Percentiles rank a stretch among this genome's conserved stretches.
These are phyloP conservation scores for Dryobota labecula DNA, from an alignment of 2,888 invertebrate species.

Conservation along the genomic window DNA sequence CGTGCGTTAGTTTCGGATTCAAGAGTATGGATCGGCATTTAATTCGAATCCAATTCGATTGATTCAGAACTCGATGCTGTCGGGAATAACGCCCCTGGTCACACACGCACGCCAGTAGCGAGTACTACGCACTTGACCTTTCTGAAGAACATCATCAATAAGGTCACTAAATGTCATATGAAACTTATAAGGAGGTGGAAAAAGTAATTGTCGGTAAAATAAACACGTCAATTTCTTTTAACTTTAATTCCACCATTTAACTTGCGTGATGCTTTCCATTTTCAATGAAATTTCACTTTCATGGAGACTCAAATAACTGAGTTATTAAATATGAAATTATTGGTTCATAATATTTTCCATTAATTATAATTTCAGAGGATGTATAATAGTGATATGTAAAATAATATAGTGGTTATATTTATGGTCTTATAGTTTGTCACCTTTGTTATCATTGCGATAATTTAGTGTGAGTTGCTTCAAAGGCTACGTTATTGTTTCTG, in stretches of 20 bases:
- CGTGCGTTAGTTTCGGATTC: no score
- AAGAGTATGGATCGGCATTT: no score
- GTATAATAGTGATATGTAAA: no score
- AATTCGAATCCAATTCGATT: no score
- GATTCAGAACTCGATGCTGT: no score
- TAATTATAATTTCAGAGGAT: background rate
- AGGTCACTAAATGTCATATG: background rate
- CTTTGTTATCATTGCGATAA: background rate
- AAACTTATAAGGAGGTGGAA: background rate
- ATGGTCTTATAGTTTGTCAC: background rate
- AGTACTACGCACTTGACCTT: background rate
- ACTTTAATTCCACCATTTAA: background rate
- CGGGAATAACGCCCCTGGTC: no score
- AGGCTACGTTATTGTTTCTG: background rate
- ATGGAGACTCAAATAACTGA: conserved; percentile 5
- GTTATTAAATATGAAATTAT: conserved; percentile 9
- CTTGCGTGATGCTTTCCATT: background rate
- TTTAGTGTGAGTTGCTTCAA: background rate
- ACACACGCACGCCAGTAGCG: background rate
- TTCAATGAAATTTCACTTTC: background rate
- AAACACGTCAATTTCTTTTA: background rate
- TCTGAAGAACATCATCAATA: background rate
- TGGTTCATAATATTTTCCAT: background rate
- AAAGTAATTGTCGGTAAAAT: background rate
- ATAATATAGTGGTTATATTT: no score